phyloP scores from a whole-genome alignment of 2,113 vertebrate species.

The Dipodomys spectabilis region DNA sequence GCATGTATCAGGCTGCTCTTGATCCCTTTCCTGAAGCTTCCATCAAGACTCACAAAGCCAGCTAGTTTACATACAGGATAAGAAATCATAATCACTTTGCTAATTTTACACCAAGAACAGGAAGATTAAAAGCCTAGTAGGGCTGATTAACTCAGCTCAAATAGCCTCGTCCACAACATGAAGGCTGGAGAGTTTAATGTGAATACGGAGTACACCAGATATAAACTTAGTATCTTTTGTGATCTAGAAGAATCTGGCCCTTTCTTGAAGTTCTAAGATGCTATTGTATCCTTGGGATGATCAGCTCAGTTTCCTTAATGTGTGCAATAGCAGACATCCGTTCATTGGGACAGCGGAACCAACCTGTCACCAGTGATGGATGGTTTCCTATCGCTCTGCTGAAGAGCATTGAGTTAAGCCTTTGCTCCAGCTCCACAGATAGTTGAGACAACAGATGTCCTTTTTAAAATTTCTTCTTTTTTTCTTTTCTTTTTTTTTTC shows the following conservation, averaged over 20 bases:
- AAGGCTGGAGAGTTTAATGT: neutral
- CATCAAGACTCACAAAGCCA: neutral
- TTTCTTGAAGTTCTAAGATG: conserved; percentile 81
- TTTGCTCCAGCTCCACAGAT: conserved; percentile 86
- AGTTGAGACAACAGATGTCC: conserved; percentile 86
- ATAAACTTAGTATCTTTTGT: neutral
- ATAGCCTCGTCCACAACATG: neutral
- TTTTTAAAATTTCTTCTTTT: neutral
- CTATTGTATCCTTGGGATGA: conserved; percentile 79
- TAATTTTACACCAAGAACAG: neutral
- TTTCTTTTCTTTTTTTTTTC: conserved; percentile 66
- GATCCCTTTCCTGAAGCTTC: neutral
- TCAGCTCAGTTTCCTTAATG: conserved; percentile 82
- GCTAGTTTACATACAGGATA: neutral
- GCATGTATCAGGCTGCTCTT: neutral
- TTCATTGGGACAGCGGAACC: conserved; percentile 82
- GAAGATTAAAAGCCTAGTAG: conserved; percentile 33
- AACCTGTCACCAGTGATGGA: conserved; percentile 86
- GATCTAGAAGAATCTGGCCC: conserved; percentile 5
- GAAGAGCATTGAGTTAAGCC: conserved; percentile 86
- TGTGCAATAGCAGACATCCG: conserved; percentile 84
- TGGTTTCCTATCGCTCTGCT: conserved; percentile 88
- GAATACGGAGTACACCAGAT: neutral
- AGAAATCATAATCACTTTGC: neutral
- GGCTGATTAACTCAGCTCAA: neutral